phyloP scores from a whole-genome alignment of 2,888 invertebrate species.

The Malachius bipustulatus region DNA sequence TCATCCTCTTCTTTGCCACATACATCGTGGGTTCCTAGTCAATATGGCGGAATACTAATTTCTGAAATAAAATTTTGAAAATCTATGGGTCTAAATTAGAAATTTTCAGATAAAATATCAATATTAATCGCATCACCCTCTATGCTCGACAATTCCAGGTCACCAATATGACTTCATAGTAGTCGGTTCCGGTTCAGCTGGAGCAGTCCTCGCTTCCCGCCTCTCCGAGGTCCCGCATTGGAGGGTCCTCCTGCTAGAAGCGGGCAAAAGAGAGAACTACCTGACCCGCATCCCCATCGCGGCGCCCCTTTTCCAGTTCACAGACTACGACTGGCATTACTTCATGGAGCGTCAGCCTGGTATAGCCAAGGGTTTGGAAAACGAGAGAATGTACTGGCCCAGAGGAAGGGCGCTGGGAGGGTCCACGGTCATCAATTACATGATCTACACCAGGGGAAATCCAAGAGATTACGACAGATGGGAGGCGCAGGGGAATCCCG shows the following conservation, averaged over 20 bases:
- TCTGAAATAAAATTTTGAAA: too few species aligned
- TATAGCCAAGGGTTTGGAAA: constrained; percentile 23
- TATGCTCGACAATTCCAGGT: too few species aligned
- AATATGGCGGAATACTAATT: too few species aligned
- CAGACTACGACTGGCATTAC: constrained; percentile 36
- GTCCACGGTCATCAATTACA: constrained; percentile 29
- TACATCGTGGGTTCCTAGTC: too few species aligned
- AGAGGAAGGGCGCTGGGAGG: constrained; percentile 48
- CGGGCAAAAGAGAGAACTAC: constrained; percentile 29
- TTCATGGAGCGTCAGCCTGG: constrained; percentile 29
- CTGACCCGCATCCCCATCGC: constrained; percentile 38
- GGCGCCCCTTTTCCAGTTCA: constrained; percentile 32
- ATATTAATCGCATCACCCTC: too few species aligned
- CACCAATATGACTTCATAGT: constrained; percentile 37
- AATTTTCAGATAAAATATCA: too few species aligned
- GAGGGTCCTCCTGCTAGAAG: constrained; percentile 29
- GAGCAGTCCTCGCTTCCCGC: constrained; percentile 40
- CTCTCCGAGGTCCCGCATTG: constrained; percentile 37
- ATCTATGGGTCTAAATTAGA: too few species aligned
- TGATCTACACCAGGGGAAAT: constrained; percentile 47
- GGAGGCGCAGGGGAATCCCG: constrained; percentile 1
- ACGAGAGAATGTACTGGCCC: constrained; percentile 33
- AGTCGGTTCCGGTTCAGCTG: constrained; percentile 40
- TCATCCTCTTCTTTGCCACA: too few species aligned
- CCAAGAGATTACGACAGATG: constrained; percentile 19